Conservation (phyloP, 2,113 vertebrate genomes). For the Thryonomys swinderianus region DNA sequence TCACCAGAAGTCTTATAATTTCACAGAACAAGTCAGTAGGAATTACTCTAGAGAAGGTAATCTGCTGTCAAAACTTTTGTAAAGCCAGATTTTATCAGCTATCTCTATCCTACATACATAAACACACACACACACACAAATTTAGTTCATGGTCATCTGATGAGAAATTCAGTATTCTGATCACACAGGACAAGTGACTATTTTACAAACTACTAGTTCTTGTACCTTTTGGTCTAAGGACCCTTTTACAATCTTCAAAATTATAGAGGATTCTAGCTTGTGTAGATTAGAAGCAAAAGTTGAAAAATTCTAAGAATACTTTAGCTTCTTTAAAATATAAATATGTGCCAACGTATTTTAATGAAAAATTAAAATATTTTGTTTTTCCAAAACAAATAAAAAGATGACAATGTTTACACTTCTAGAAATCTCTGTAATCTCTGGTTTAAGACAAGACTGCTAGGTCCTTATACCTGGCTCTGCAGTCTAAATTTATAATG, state of each 20-base stretch:
- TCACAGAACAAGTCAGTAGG: slow-evolving; percentile 20
- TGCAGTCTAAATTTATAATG: neutral
- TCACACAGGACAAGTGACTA: neutral
- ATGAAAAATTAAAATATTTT: slow-evolving; percentile 27
- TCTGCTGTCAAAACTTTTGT: neutral
- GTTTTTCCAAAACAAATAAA: slow-evolving; percentile 39
- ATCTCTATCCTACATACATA: neutral
- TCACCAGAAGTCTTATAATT: neutral
- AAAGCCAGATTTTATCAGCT: neutral
- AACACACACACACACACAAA: neutral
- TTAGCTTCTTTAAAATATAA: neutral
- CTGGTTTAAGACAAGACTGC: neutral
- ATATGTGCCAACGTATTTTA: neutral
- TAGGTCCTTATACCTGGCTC: neutral
- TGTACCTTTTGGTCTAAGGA: neutral
- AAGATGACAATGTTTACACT: neutral
- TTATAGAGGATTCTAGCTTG: neutral
- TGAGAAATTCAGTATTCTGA: neutral
- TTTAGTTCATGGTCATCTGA: neutral
- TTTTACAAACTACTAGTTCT: neutral
- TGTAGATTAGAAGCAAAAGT: neutral
- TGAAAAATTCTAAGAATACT: neutral
- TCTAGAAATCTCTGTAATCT: slow-evolving; percentile 42
- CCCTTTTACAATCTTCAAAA: neutral
- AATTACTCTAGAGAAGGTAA: neutral